Conservation (phyloP, 2,113 vertebrate species). For the Rhizomys pruinosus region DNA sequence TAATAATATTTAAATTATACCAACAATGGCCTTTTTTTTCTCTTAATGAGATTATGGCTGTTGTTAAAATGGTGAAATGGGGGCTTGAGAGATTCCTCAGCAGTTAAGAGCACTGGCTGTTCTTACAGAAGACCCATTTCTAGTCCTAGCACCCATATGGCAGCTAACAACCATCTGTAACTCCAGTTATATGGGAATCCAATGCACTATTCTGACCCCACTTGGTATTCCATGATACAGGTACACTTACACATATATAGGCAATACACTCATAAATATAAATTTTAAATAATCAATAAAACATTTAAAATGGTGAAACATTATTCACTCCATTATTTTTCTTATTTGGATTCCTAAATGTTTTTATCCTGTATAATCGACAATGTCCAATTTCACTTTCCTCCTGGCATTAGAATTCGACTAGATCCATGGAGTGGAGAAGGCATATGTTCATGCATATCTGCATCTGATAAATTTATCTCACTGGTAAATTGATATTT, state of each 20-base stretch:
- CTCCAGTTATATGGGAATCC: no score
- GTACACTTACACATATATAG: no score
- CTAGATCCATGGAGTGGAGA: neutral
- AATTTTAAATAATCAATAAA: no score
- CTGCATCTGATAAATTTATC: neutral
- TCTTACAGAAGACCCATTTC: no score
- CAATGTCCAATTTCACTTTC: neutral
- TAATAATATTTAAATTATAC: neutral
- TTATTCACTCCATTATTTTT: neutral
- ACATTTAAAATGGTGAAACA: no score
- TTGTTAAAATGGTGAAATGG: neutral
- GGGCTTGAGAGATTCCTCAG: no score
- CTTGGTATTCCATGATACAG: no score
- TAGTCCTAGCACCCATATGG: no score
- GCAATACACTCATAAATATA: no score
- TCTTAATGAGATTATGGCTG: slow-evolving; percentile 19
- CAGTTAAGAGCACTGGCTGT: no score
- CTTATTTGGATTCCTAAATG: neutral
- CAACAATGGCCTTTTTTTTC: slow-evolving; percentile 14
- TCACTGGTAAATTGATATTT: neutral
- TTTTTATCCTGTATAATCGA: neutral
- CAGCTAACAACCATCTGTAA: no score
- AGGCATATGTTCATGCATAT: neutral
- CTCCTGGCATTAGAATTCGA: neutral
- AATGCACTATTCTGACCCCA: no score